These are phyloP conservation scores for Sus scrofa DNA, from an alignment of 2,113 vertebrate species.

Conservation along the genomic window T2T-Sscrofa CM000815.6:113898501-113899000, in stretches of 20 bases:
- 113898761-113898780: constrained; percentile 31
- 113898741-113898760: neutral
- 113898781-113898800: neutral
- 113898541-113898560: neutral
- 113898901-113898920: neutral
- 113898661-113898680: constrained; percentile 36
- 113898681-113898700: constrained; percentile 68
- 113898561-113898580: constrained; percentile 23
- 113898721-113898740: constrained; percentile 56
- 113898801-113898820: neutral
- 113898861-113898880: neutral
- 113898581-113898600: constrained; percentile 54
- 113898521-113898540: neutral
- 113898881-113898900: neutral
- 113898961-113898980: neutral
- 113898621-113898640: constrained; percentile 42
- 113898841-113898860: neutral
- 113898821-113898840: neutral
- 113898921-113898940: neutral
- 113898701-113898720: constrained; percentile 55
- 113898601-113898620: constrained; percentile 74
- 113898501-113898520: neutral
- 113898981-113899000: neutral
- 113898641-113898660: constrained; percentile 55
- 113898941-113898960: neutral